Evolutionary conservation across 1,140 invertebrate genomes (phyloP).

Genomic region (Ips typographus): DNA sequence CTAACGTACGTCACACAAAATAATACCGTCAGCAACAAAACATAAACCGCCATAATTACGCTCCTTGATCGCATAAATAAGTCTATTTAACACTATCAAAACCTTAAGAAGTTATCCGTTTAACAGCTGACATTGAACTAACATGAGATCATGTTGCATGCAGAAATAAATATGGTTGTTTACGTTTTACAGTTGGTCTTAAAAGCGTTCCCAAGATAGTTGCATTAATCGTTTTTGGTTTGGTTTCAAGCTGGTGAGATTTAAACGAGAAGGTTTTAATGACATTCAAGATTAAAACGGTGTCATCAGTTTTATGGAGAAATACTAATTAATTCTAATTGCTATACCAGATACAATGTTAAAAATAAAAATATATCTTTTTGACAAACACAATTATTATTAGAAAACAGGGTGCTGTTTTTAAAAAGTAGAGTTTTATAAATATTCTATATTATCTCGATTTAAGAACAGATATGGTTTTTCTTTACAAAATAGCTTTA

Average conservation of each 20-base stretch:
- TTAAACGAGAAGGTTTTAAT: not conserved
- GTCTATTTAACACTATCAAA: not conserved
- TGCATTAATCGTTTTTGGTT: not conserved
- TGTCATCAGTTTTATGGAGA: no score
- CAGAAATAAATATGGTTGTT: constrained; percentile 3
- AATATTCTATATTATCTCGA: no score
- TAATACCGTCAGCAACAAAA: not conserved
- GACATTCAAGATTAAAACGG: not conserved
- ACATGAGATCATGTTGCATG: not conserved
- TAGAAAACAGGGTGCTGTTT: no score
- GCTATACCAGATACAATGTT: no score
- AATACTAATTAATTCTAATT: no score
- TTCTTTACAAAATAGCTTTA: no score
- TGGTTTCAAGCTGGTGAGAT: not conserved
- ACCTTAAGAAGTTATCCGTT: constrained; percentile 15
- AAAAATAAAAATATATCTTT: no score
- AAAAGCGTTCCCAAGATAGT: not conserved
- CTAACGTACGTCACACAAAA: not conserved
- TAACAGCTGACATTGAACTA: constrained; percentile 20
- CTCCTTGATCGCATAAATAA: no score
- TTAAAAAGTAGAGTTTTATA: no score
- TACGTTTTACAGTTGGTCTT: constrained; percentile 14
- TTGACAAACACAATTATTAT: no score
- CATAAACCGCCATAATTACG: not conserved
- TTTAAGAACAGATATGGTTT: no score